Percentiles rank a stretch among this genome's conserved stretches.
Conservation (phyloP, 2,888 invertebrate species). For the Lithophane leautieri region DNA sequence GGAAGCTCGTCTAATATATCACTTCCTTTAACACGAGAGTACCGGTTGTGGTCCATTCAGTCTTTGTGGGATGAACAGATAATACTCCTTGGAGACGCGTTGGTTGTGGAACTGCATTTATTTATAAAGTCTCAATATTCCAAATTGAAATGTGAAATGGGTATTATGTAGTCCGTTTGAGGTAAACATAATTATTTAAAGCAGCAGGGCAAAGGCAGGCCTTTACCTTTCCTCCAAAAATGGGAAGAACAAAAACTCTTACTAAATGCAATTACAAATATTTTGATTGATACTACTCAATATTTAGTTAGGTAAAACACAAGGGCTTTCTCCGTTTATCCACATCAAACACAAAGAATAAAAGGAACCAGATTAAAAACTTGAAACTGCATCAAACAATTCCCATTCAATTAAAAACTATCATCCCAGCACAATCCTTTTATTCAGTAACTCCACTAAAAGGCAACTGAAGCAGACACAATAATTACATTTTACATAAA, state of each 20-base stretch:
- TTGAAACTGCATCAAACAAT: slow-evolving; percentile 8
- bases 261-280: neutral
- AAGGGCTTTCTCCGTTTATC: neutral
- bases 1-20: slow-evolving; percentile 42
- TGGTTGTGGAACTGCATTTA: slow-evolving; percentile 10
- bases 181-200: neutral
- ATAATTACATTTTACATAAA: slow-evolving; percentile 63
- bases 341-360: neutral
- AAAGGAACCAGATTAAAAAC: slow-evolving; percentile 5
- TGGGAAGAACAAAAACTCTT: neutral
- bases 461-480: slow-evolving; percentile 50
- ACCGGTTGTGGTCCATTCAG: slow-evolving; percentile 35
- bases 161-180: neutral
- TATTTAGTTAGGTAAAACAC: neutral
- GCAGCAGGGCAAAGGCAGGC: too few relatives aligned
- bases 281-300: neutral
- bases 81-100: slow-evolving; percentile 30
- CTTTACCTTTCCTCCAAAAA: too few relatives aligned
- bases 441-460: slow-evolving; percentile 44
- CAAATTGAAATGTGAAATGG: neutral
- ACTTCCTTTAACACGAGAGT: slow-evolving; percentile 21
- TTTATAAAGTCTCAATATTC: neutral
- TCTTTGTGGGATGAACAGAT: slow-evolving; percentile 36
- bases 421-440: slow-evolving; percentile 40
- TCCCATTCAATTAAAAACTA: slow-evolving; percentile 48